Evolutionary conservation across 2,888 invertebrate species (phyloP).

Genomic region (Ashinkailepas kermadecensis): DNA sequence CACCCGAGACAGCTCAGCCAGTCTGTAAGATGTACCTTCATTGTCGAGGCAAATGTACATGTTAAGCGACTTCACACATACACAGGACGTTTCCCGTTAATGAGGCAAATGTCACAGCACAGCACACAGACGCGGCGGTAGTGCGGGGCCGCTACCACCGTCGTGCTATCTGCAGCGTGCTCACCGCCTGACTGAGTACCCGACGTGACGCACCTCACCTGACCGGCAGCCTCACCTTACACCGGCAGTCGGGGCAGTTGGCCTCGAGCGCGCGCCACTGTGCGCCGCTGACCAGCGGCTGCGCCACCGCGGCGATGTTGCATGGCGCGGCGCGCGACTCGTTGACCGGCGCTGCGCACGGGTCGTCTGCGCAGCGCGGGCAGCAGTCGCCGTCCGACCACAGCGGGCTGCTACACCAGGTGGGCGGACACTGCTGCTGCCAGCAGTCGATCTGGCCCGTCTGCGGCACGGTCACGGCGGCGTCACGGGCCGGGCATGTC

Average conservation of each 20-base stretch:
- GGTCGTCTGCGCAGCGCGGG: slow-evolving; percentile 60
- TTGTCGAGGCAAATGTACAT: too few relatives aligned
- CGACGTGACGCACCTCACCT: not conserved
- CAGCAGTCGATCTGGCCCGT: slow-evolving; percentile 82
- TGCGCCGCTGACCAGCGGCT: slow-evolving; percentile 32
- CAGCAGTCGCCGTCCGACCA: slow-evolving; percentile 62
- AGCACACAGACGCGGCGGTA: too few relatives aligned
- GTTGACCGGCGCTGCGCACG: slow-evolving; percentile 35
- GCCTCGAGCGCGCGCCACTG: slow-evolving; percentile 54
- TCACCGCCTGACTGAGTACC: not conserved
- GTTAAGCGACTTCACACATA: too few relatives aligned
- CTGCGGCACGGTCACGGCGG: slow-evolving; percentile 42
- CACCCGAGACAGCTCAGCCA: too few relatives aligned
- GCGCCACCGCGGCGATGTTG: slow-evolving; percentile 45
- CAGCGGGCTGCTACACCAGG: slow-evolving; percentile 54
- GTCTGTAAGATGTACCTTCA: too few relatives aligned
- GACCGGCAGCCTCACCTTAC: slow-evolving; percentile 51
- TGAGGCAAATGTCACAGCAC: too few relatives aligned
- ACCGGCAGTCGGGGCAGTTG: slow-evolving; percentile 63
- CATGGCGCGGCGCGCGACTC: slow-evolving; percentile 33
- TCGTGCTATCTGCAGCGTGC: not conserved
- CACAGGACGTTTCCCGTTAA: too few relatives aligned
- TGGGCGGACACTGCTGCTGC: slow-evolving; percentile 71
- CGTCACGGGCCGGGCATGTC: too few relatives aligned
- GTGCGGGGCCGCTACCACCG: too few relatives aligned